These are phyloP conservation scores for Aphelenchoides bicaudatus DNA, from an alignment of 2,888 invertebrate genomes.

Conservation along the genomic window DNA sequence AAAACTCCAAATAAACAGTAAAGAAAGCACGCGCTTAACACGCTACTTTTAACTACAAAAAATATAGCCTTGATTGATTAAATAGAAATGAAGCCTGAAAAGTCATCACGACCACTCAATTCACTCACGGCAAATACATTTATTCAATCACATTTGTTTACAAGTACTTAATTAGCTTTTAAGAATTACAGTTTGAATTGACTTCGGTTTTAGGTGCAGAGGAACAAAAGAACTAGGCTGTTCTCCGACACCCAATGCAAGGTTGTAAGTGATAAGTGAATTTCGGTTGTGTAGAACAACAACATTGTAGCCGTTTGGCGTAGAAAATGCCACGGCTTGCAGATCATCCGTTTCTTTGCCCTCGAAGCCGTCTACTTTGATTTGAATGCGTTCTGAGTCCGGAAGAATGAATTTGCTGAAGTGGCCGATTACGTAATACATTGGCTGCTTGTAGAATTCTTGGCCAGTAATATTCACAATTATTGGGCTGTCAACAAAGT, in stretches of 20 bases:
- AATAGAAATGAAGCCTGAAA: neutral
- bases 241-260: neutral
- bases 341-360: neutral
- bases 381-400: conserved; percentile 13
- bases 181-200: conserved; percentile 1
- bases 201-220: neutral
- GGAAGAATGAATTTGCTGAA: conserved; percentile 48
- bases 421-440: conserved; percentile 80
- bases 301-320: neutral
- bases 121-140: neutral
- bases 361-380: conserved; percentile 10
- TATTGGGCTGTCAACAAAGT: conserved; percentile 77
- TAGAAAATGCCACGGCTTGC: conserved; percentile 14
- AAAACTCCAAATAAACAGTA: neutral
- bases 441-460: conserved; percentile 83
- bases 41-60: no score
- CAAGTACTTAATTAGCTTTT: no score
- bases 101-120: neutral
- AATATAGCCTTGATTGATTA: conserved; percentile 1
- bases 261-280: neutral
- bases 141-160: neutral
- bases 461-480: conserved; percentile 67
- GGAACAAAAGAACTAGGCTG: neutral
- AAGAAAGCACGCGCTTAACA: no score
- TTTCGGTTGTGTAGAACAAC: conserved; percentile 18